Percentiles rank a stretch among this genome's conserved stretches.
These are phyloP conservation scores for Varroa destructor DNA, from an alignment of 1,140 invertebrate species.

Conservation along the genomic window DNA sequence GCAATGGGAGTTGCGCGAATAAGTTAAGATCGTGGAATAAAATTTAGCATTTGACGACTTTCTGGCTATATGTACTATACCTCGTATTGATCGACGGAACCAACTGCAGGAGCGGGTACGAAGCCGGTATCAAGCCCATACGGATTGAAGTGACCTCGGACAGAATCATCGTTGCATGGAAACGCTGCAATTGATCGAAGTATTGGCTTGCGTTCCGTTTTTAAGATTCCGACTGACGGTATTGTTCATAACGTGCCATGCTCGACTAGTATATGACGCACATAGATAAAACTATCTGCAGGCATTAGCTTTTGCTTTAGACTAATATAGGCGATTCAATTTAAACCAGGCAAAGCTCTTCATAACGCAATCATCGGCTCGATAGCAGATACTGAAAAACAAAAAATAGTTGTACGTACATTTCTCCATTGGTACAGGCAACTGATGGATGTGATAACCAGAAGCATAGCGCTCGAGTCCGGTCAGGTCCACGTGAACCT, in stretches of 20 bases:
- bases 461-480: constrained; percentile 53
- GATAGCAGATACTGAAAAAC: too few species aligned
- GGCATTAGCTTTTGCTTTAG: not conserved
- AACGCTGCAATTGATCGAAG: constrained; percentile 42
- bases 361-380: not conserved
- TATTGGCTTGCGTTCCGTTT: not conserved
- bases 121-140: constrained; percentile 50
- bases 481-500: constrained; percentile 54
- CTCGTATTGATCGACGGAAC: constrained; percentile 70
- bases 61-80: constrained; percentile 57
- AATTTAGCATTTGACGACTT: not conserved
- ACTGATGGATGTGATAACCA: constrained; percentile 70
- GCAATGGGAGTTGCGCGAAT: not conserved
- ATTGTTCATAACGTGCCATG: constrained; percentile 44
- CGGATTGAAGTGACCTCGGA: constrained; percentile 72
- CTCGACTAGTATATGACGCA: constrained; percentile 63
- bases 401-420: constrained; percentile 15
- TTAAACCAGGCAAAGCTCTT: constrained; percentile 7
- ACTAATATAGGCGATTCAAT: constrained; percentile 5
- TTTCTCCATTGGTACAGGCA: constrained; percentile 38
- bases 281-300: constrained; percentile 30
- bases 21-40: not conserved
- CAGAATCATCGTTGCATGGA: constrained; percentile 64
- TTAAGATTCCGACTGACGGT: not conserved
- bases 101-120: constrained; percentile 48